Evolutionary conservation across 2,888 invertebrate genomes (phyloP).

Genomic region (Oeneis ivallda): DNA sequence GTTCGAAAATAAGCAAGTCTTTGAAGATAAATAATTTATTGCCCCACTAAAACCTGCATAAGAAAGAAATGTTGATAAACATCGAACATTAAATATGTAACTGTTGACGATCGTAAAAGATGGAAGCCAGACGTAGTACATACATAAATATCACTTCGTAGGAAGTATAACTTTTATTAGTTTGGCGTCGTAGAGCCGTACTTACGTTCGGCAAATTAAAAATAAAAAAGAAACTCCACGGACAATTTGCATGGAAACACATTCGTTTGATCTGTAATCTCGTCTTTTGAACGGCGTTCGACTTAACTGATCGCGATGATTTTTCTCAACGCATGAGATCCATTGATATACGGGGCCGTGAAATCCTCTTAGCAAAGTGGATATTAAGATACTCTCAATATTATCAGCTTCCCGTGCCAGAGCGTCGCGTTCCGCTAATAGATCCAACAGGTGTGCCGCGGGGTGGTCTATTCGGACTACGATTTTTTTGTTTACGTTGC

Average conservation of each 20-base stretch:
- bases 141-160: conserved; percentile 74
- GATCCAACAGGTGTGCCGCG: conserved; percentile 76
- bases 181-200: conserved; percentile 60
- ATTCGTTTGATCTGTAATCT: conserved; percentile 65
- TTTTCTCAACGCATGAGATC: conserved; percentile 69
- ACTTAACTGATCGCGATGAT: conserved; percentile 60
- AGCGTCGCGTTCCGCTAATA: conserved; percentile 61
- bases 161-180: conserved; percentile 71
- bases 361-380: conserved; percentile 33
- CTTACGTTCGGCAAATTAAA: conserved; percentile 64
- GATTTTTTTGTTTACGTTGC: conserved; percentile 73
- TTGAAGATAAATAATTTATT: conserved; percentile 81
- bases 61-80: conserved; percentile 82
- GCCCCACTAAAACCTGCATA: conserved; percentile 78
- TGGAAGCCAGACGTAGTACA: conserved; percentile 73
- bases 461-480: conserved; percentile 71
- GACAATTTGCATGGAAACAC: conserved; percentile 64
- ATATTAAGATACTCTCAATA: conserved; percentile 49
- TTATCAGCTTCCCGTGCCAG: conserved; percentile 57
- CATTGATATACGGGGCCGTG: conserved; percentile 65
- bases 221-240: conserved; percentile 71
- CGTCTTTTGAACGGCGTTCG: conserved; percentile 49
- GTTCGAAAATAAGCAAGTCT: conserved; percentile 76
- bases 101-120: conserved; percentile 79
- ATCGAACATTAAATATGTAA: conserved; percentile 81